phyloP scores from a whole-genome alignment of 2,113 vertebrate species.

The Podarcis cretensis region DNA sequence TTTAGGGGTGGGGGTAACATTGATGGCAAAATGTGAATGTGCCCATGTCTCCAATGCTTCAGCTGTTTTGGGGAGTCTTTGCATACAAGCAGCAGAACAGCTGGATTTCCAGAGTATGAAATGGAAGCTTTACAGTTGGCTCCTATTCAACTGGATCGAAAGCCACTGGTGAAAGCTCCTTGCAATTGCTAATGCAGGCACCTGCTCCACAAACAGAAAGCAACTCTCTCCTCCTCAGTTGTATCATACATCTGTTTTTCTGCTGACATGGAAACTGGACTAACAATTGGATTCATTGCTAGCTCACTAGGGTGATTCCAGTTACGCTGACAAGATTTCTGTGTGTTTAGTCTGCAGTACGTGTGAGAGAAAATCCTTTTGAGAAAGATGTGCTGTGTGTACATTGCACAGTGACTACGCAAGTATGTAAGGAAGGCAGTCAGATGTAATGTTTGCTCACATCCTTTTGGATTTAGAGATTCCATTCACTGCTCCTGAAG shows the following conservation, averaged over 20 bases:
- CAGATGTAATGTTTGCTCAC: constrained; percentile 35
- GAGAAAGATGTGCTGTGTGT: background rate
- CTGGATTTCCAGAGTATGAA: constrained; percentile 72
- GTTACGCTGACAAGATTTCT: constrained; percentile 56
- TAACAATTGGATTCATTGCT: constrained; percentile 75
- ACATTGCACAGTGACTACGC: background rate
- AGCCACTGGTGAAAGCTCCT: constrained; percentile 70
- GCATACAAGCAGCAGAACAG: constrained; percentile 69
- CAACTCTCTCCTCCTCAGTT: constrained; percentile 55
- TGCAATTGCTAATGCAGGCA: constrained; percentile 66
- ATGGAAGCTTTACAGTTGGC: constrained; percentile 66
- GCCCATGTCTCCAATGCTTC: constrained; percentile 70
- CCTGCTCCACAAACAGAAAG: constrained; percentile 76
- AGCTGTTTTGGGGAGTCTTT: constrained; percentile 73
- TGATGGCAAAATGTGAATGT: constrained; percentile 69
- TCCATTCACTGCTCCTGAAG: background rate
- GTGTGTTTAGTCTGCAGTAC: constrained; percentile 35
- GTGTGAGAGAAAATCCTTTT: constrained; percentile 52
- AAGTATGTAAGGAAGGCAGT: constrained; percentile 20
- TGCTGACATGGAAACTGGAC: constrained; percentile 74
- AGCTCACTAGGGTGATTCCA: constrained; percentile 62
- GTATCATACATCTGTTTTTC: constrained; percentile 78
- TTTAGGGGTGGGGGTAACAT: constrained; percentile 41
- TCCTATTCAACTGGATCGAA: constrained; percentile 72
- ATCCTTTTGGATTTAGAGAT: constrained; percentile 12